A percentile compares a stretch with the other conserved stretches of the same genome.
Evolutionary conservation across 1,140 invertebrate genomes (phyloP).

Genomic region (Leptinotarsa lineolata): DNA sequence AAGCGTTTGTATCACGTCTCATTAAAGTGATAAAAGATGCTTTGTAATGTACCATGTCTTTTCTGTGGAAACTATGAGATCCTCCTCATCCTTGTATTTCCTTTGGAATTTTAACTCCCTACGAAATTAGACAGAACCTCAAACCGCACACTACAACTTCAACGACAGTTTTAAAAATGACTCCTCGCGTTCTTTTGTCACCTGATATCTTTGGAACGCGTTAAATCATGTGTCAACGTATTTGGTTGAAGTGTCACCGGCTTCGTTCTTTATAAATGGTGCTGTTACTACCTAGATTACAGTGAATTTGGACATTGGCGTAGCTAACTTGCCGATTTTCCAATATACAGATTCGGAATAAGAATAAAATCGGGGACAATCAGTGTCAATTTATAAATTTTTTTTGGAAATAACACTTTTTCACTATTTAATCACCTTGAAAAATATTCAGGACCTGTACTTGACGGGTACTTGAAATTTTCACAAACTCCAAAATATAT

Average conservation of each 20-base stretch:
- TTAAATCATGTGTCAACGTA: slow-evolving; percentile 33
- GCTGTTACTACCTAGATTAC: background rate
- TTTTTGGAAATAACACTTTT: too few species aligned
- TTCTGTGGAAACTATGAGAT: slow-evolving; percentile 1
- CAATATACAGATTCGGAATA: too few species aligned
- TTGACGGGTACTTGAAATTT: too few species aligned
- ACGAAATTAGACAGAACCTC: slow-evolving; percentile 21
- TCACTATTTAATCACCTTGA: too few species aligned
- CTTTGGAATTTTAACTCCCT: slow-evolving; percentile 2
- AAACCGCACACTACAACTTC: slow-evolving; percentile 20
- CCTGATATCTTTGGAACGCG: slow-evolving; percentile 24
- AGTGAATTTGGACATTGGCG: background rate
- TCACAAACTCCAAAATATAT: too few species aligned
- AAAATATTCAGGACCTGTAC: too few species aligned
- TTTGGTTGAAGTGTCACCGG: slow-evolving; percentile 11
- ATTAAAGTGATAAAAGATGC: slow-evolving; percentile 23
- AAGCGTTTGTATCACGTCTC: slow-evolving; percentile 20
- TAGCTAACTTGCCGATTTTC: background rate
- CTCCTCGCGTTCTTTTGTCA: slow-evolving; percentile 24
- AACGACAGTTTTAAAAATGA: slow-evolving; percentile 38
- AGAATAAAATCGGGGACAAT: too few species aligned
- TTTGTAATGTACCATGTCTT: slow-evolving; percentile 20
- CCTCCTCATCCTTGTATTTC: slow-evolving; percentile 1
- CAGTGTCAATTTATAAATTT: too few species aligned
- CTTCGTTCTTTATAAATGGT: background rate